Evolutionary conservation across 2,113 vertebrate species (phyloP).

Genomic region (Malurus melanocephalus): DNA sequence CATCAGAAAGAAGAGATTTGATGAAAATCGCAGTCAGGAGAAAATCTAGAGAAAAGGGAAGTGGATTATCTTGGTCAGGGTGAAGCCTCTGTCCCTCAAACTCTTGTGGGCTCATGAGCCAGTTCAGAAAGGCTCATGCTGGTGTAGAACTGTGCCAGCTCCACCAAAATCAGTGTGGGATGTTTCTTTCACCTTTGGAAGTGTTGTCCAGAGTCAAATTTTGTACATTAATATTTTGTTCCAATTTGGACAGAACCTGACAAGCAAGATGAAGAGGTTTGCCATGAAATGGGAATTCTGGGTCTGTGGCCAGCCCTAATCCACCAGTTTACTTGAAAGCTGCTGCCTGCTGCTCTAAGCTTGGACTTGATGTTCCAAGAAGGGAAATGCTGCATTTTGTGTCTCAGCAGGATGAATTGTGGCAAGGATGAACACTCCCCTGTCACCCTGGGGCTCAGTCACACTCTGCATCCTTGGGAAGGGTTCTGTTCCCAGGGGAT

Average conservation of each 20-base stretch:
- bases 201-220: background rate
- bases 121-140: background rate
- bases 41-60: background rate
- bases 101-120: background rate
- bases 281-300: background rate
- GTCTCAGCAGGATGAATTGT: fast-evolving
- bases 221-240: background rate
- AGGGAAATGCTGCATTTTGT: background rate
- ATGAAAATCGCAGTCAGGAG: background rate
- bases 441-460: background rate
- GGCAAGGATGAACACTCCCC: fast-evolving
- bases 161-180: background rate
- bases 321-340: background rate
- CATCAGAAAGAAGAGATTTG: background rate
- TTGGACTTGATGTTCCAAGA: background rate
- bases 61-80: background rate
- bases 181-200: background rate
- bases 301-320: background rate
- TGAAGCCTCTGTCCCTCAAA: background rate
- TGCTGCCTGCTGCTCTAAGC: background rate
- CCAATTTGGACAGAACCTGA: background rate
- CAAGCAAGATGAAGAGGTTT: background rate
- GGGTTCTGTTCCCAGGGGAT: background rate
- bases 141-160: background rate
- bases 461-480: background rate